These are phyloP conservation scores for Microctonus hyperodae DNA, from an alignment of 2,888 invertebrate species.

Conservation along the genomic window DNA sequence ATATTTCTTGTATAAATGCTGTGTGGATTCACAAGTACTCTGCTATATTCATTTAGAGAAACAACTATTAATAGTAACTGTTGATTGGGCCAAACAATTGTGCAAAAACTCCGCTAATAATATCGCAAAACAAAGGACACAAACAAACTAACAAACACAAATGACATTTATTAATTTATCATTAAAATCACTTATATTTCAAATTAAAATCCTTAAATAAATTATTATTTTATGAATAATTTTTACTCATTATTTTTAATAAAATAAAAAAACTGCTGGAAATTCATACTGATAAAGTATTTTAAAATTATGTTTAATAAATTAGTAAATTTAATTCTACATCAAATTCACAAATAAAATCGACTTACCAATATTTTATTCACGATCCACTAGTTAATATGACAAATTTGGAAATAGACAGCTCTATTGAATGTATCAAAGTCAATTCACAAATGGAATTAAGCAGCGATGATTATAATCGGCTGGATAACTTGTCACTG, in stretches of 20 bases:
- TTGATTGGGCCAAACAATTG: not conserved
- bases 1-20: not conserved
- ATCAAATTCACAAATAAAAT: not conserved
- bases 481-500: constrained; percentile 40
- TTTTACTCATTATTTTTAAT: too few species aligned
- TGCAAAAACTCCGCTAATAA: not conserved
- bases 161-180: too few species aligned
- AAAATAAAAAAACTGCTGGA: too few species aligned
- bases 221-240: too few species aligned
- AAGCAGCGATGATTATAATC: constrained; percentile 17
- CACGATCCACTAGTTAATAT: not conserved
- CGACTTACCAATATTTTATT: constrained; percentile 17
- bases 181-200: too few species aligned
- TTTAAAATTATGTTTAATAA: too few species aligned
- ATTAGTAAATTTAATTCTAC: not conserved
- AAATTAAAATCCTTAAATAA: too few species aligned
- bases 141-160: not conserved
- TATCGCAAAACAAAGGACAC: not conserved
- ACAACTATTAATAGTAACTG: not conserved
- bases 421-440: not conserved
- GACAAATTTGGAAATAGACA: not conserved
- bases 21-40: not conserved
- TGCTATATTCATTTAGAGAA: not conserved
- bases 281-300: not conserved
- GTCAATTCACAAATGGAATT: not conserved